Percentiles rank a stretch among this genome's conserved stretches.
Conservation (phyloP, 2,797 vertebrate genomes). For the Neosalanx taihuensis region DNA sequence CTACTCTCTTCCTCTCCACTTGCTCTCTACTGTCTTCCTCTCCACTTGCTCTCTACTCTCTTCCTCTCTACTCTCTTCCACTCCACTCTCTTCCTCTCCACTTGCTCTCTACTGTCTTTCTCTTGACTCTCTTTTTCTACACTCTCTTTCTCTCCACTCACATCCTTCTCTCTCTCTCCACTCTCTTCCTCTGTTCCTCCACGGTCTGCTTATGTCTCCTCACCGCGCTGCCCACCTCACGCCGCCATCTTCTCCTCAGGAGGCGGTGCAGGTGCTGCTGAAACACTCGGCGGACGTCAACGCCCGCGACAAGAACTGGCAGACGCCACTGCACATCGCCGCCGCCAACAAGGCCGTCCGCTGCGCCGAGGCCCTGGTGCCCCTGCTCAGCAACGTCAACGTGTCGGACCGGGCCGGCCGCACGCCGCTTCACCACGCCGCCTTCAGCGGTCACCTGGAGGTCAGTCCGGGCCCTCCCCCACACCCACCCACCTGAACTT, state of each 20-base stretch:
- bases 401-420: slow-evolving; percentile 94
- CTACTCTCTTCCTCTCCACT: no score
- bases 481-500: no score
- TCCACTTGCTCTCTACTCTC: no score
- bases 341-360: slow-evolving; percentile 95
- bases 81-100: no score
- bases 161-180: not conserved
- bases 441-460: slow-evolving; percentile 96
- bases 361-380: slow-evolving; percentile 93
- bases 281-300: slow-evolving; percentile 98
- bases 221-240: no score
- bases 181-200: not conserved
- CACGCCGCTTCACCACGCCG: slow-evolving; percentile 93
- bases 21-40: no score
- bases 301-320: slow-evolving; percentile 98
- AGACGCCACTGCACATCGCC: slow-evolving; percentile 95
- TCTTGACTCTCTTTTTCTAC: no score
- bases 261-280: slow-evolving; percentile 95
- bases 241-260: slow-evolving; percentile 60
- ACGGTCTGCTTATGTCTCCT: not conserved
- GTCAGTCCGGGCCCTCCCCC: slow-evolving; percentile 55
- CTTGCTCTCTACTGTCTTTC: no score
- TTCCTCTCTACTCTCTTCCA: no score
- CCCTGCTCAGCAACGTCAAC: slow-evolving; percentile 94
- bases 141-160: no score